A percentile compares a stretch with the other conserved stretches of the same genome.
Conservation (phyloP, 2,113 vertebrate species). For the Phasianus colchicus region DNA sequence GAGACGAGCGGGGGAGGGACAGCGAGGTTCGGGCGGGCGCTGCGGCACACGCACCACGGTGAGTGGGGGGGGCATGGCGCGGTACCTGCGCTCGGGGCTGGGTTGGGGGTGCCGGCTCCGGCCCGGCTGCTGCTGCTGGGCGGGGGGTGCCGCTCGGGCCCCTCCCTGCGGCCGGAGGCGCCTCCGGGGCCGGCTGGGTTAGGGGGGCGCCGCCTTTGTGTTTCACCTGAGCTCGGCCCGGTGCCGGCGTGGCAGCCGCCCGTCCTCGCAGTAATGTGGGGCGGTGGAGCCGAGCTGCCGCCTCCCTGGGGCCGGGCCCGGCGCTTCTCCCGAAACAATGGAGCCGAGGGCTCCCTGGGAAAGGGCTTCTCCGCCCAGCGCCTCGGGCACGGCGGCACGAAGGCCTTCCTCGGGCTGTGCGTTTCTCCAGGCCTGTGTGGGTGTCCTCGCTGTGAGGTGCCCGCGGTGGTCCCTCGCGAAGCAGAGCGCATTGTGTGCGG, state of each 20-base stretch:
- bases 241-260: background rate
- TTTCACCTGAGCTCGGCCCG: too few species aligned
- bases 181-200: too few species aligned
- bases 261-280: too few species aligned
- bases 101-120: too few species aligned
- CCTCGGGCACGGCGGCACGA: too few species aligned
- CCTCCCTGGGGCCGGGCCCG: background rate
- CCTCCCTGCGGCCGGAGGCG: background rate
- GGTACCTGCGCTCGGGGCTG: too few species aligned
- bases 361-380: background rate
- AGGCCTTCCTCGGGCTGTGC: background rate
- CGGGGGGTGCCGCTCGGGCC: background rate
- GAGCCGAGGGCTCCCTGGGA: background rate
- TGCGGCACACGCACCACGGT: slow-evolving; percentile 1
- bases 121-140: too few species aligned
- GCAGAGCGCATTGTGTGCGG: background rate
- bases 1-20: background rate
- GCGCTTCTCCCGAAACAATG: background rate
- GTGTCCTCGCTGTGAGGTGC: background rate
- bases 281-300: background rate
- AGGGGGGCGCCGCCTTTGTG: background rate
- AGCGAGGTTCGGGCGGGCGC: background rate
- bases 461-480: rapidly evolving
- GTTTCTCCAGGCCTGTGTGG: background rate
- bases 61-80: rapidly evolving